These are phyloP conservation scores for Polymixis flavicincta DNA, from an alignment of 2,888 invertebrate species.

Conservation along the genomic window DNA sequence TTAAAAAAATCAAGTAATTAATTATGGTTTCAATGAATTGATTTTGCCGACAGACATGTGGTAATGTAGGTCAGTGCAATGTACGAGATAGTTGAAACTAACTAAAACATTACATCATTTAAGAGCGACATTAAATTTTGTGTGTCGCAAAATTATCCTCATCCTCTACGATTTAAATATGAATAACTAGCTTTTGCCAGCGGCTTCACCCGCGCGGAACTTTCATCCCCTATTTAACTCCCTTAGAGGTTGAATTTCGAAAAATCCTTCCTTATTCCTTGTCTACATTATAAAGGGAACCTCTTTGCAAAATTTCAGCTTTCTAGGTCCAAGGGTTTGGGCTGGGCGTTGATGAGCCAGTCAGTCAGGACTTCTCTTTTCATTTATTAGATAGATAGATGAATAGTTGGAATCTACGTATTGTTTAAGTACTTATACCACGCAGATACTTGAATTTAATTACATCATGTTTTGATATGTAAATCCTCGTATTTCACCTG, in stretches of 20 bases:
- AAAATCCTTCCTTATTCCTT: no score
- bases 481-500: conserved; percentile 45
- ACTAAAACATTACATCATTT: conserved; percentile 10
- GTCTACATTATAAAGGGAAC: no score
- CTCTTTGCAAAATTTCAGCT: no score
- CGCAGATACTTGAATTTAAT: conserved; percentile 35
- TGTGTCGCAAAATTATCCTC: not conserved
- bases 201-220: no score
- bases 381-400: no score
- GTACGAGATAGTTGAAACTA: conserved; percentile 9
- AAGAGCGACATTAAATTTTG: not conserved
- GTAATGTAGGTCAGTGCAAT: conserved; percentile 30
- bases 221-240: no score
- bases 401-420: conserved; percentile 12
- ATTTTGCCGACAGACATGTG: conserved; percentile 33
- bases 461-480: conserved; percentile 40
- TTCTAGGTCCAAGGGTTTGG: no score
- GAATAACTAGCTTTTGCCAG: not conserved
- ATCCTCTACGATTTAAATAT: not conserved
- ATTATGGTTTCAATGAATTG: conserved; percentile 26
- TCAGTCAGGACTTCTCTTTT: no score
- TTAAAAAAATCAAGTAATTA: conserved; percentile 14
- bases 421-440: conserved; percentile 15
- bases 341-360: no score
- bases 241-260: no score